A percentile compares a stretch with the other conserved stretches of the same genome.
phyloP scores from a whole-genome alignment of 2,888 invertebrate species.

The Limnephilus marmoratus region DNA sequence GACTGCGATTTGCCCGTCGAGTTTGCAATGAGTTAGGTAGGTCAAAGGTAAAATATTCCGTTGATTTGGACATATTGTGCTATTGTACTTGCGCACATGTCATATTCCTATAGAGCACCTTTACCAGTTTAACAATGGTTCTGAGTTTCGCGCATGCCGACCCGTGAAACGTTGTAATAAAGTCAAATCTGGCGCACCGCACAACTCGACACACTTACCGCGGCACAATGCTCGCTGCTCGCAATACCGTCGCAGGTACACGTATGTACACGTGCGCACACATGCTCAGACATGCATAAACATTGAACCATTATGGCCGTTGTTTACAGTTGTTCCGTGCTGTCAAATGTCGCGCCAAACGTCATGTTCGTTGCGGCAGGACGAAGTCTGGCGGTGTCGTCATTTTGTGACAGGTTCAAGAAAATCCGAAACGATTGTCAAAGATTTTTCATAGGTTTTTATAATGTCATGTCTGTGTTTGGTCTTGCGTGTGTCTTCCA shows the following conservation, averaged over 20 bases:
- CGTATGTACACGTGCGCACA: not conserved
- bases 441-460: not conserved
- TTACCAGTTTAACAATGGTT: not conserved
- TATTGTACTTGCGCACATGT: not conserved
- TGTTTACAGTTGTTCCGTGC: not conserved
- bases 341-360: conserved; percentile 2
- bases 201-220: not conserved
- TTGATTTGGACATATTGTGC: not conserved
- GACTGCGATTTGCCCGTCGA: too few species aligned
- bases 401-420: not conserved
- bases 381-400: not conserved
- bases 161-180: not conserved
- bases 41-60: not conserved
- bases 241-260: too few species aligned
- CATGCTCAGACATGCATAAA: not conserved
- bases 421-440: not conserved
- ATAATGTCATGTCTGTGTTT: too few species aligned
- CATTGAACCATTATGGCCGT: not conserved
- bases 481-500: too few species aligned
- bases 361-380: not conserved
- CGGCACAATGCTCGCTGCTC: not conserved
- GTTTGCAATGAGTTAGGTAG: not conserved
- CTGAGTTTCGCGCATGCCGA: not conserved
- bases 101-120: not conserved
- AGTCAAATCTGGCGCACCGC: not conserved